Evolutionary conservation across 2,113 vertebrate genomes (phyloP), one percentile per base, ranked within the genome.

Genomic region (Alethe castanea): DNA sequence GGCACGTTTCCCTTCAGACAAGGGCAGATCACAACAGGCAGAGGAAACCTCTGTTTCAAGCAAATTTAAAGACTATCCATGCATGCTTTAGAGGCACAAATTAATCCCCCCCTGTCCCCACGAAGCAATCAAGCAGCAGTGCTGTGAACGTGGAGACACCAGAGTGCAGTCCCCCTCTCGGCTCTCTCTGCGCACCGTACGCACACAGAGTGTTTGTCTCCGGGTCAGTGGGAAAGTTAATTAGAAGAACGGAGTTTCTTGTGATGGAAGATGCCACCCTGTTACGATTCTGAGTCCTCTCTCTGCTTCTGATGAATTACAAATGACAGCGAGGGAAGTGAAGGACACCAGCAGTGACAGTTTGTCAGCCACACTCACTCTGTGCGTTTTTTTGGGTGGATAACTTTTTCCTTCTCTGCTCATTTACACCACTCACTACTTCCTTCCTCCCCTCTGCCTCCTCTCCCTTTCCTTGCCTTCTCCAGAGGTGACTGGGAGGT

Each of bases 151-250:
- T 35, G 92, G 94, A 94, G 93, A 80, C 53, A 94, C 60, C 84
- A 73, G 91, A 94, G 95, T 83, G 88, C 95, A 95, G 92, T 96
- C 97, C 74, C 87, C 66, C 78, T 88, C 66, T 22, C 25, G 35
- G 11, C 59, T 96, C 62, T 65, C 74, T n/a, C 69, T 1, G 14
- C 15, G 15, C 72, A 57, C 69, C 56, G 5, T 19, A 53, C 35
- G 62, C 64, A 69, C 81, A 82, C 53, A 98, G 92, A 78, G 94
- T 95, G 98, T 98, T 99, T 96, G 90, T 98, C 97, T 98, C 96
- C 57, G 98, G 98, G 98, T 99, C 98, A 99, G 93, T 98, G 98
- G 95, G 97, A 97, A 98, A 98, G 98, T 98, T 99, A 98, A 98
- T 99, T 98, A 98, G 98, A 98, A 98, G 95, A 97, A 96, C 5